Evolutionary conservation across 2,888 invertebrate species (phyloP), one percentile per base, ranked within the genome.

Genomic region (Caenorhabditis sp.): DNA sequence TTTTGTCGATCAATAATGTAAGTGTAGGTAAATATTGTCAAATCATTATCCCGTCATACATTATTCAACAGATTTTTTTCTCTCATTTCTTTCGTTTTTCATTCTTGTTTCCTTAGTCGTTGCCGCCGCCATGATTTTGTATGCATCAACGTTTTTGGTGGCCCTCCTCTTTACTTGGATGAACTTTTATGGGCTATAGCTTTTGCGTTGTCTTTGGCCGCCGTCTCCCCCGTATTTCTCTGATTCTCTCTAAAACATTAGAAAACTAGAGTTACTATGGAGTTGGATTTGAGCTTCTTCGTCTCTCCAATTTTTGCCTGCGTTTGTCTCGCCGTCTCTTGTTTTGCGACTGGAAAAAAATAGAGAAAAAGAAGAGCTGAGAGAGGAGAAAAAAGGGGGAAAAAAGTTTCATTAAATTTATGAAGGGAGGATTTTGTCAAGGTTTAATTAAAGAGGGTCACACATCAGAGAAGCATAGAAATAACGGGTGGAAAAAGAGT

Each of bases 21-120:
- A 43, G 43, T 43, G 43, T 43, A 43, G 52, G 52, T 23, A 52
- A 52, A 52, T 52, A 52, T 52, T 52, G 52, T 23, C 52, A 52
- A 52, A 52, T 52, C 52, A 21, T 52, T 52, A 52, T 23, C 21
- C 21, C 3, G 23, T 23, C 21, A 52, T 52, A 23, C n/a, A 23
- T 23, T 21, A 52, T 52, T 52, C 52, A 52, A 10, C 14, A 43
- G 43, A 17, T 43, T 43, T 43, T 43, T 43, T n/a, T n/a, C n/a
- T n/a, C n/a, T n/a, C n/a, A n/a, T n/a, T n/a, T 43, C 43, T 43
- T 43, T 10, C 43, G 5, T 43, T 14, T 43, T 14, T 43, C 17
- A 17, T 43, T 43, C 43, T 43, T 43, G 12, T 43, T 43, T 17
- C 43, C 31, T 31, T 31, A 31, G 31, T 31, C 31, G 31, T 43